These are phyloP conservation scores for Gnatocerus cornutus DNA, from an alignment of 2,888 invertebrate species.

Conservation along the genomic window DNA sequence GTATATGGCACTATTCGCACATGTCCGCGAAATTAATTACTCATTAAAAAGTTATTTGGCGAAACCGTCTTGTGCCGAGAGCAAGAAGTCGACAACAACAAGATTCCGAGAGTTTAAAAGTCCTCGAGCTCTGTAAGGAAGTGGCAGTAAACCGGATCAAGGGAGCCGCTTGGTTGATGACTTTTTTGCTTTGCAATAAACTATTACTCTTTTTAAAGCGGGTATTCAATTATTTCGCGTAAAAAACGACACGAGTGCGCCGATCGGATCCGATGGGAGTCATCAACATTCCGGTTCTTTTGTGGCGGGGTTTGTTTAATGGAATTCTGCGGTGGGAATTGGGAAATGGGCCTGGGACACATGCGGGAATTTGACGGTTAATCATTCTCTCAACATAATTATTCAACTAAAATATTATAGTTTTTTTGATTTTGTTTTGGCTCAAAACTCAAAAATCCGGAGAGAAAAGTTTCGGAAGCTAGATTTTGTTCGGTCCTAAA, in stretches of 20 bases:
- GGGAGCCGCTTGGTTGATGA: slow-evolving; percentile 47
- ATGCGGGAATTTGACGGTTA: too few relatives aligned
- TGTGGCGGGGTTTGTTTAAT: slow-evolving; percentile 41
- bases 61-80: slow-evolving; percentile 27
- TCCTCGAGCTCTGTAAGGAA: slow-evolving; percentile 46
- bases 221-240: slow-evolving; percentile 48
- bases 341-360: too few relatives aligned
- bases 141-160: slow-evolving; percentile 47
- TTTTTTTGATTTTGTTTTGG: too few relatives aligned
- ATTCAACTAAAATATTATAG: too few relatives aligned
- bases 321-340: slow-evolving; percentile 19
- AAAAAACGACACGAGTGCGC: slow-evolving; percentile 33
- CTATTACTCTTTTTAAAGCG: slow-evolving; percentile 48
- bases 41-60: slow-evolving; percentile 25
- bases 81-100: slow-evolving; percentile 36
- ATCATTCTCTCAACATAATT: too few relatives aligned
- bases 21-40: slow-evolving; percentile 24
- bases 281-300: slow-evolving; percentile 48
- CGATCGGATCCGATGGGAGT: slow-evolving; percentile 35
- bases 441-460: too few relatives aligned
- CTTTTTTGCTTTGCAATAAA: slow-evolving; percentile 48
- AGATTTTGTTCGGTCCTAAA: too few relatives aligned
- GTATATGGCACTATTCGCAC: slow-evolving; percentile 19
- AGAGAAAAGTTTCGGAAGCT: too few relatives aligned
- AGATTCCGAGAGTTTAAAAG: slow-evolving; percentile 43